A percentile compares a stretch with the other conserved stretches of the same genome.
Conservation (phyloP, 2,113 vertebrate species). For the Copsychus sechellarum region DNA sequence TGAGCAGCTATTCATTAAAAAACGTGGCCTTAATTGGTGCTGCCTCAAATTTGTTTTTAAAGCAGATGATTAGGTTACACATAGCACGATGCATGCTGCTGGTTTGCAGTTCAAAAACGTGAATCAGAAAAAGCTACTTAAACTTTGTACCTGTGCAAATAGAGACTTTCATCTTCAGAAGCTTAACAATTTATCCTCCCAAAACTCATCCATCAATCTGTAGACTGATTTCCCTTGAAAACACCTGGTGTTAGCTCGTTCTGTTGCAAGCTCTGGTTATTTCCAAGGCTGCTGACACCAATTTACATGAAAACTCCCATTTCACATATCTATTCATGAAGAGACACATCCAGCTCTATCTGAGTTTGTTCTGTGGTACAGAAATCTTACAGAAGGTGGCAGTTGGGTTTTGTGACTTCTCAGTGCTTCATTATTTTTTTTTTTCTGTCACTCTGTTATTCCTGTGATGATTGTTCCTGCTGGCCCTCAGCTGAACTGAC, state of each 20-base stretch:
- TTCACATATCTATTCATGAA: background rate
- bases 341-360: background rate
- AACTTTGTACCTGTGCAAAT: conserved; percentile 39
- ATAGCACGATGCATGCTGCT: rapidly evolving
- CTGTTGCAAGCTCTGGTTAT: conserved; percentile 3
- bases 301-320: conserved; percentile 36
- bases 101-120: background rate
- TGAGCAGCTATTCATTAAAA: conserved; percentile 40
- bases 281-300: conserved; percentile 39
- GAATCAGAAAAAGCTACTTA: conserved; percentile 19
- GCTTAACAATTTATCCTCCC: conserved; percentile 14
- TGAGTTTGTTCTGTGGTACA: background rate
- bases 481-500: background rate
- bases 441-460: background rate
- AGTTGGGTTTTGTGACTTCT: background rate
- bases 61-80: conserved; percentile 18
- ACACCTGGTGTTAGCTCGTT: background rate
- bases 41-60: conserved; percentile 14
- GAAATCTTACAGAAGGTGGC: background rate
- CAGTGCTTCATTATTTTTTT: background rate
- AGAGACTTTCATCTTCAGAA: conserved; percentile 55
- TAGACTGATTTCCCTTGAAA: conserved; percentile 39
- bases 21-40: conserved; percentile 16
- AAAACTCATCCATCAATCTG: conserved; percentile 44
- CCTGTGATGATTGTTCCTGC: background rate